Evolutionary conservation across 2,797 vertebrate genomes (phyloP), one percentile per base, ranked within the genome.

Genomic region (Diceros bicornis): DNA sequence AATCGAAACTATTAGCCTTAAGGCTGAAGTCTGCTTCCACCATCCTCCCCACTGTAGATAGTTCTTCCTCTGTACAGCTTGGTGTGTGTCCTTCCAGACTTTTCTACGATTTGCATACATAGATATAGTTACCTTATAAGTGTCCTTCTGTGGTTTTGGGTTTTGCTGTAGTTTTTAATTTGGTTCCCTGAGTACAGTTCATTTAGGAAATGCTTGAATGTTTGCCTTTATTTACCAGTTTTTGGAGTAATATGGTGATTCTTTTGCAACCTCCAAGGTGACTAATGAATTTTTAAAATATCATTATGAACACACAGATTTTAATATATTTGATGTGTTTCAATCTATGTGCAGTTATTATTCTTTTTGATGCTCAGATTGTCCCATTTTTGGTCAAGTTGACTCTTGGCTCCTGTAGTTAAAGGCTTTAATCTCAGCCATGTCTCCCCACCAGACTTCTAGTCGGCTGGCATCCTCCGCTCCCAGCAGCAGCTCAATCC

Each of bases 401-500:
- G 91, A 71, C 23, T 44, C 29, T 2, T 71, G 62, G 41, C 14
- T 17, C 41, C 71, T 9, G 0, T 44, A 29, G 34, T 32, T 37
- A 55, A 50, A 59, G 83, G 18, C 74, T 20, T 79, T 71, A 32
- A 44, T 85, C 27, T 72, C 50, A 32, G 17, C 34, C 41, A 1
- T 0, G 2, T 59, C n/a, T 79, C 74, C 18, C 59, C 32, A 7
- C 17, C 18, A 74, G 61, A 17, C 34, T 52, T 32, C 9, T 9
- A 1, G n/a, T 20, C 0, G 3, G 7, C 52, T n/a, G 52, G 47
- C 10, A 16, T 11, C 27, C 32, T 85, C 55, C 1, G 4, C 47
- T 25, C 78, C 27, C 27, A 20, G 41, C 25, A 20, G 10, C 29
- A 25, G 8, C 55, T 50, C 77, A 64, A 11, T 13, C 17, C 13